These are phyloP conservation scores for Paracyclopina nana DNA, from an alignment of 1,140 invertebrate species.

Conservation along the genomic window DNA sequence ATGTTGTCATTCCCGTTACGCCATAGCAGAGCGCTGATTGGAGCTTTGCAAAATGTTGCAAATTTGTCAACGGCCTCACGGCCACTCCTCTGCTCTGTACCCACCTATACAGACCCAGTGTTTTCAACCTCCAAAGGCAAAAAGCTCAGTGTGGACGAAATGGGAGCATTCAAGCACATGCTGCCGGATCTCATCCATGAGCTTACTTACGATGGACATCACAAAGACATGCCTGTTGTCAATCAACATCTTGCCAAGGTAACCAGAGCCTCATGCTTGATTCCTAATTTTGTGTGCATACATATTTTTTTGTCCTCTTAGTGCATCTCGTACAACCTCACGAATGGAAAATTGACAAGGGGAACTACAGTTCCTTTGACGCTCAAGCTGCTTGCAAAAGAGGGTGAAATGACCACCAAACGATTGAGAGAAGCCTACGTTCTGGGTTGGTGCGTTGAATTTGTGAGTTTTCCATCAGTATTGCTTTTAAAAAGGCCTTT, in stretches of 20 bases:
- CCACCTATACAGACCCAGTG: no score
- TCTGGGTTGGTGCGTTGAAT: conserved; percentile 82
- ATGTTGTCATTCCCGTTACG: no score
- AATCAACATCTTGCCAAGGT: conserved; percentile 5
- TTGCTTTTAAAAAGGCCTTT: no score
- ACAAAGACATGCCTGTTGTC: conserved; percentile 40
- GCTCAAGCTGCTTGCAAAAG: conserved; percentile 31
- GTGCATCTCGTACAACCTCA: conserved; percentile 30
- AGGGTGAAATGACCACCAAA: background rate
- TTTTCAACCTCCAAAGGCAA: no score
- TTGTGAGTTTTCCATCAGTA: conserved; percentile 59
- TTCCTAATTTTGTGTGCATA: no score
- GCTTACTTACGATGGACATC: conserved; percentile 45
- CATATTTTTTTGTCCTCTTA: no score
- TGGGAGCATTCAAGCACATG: conserved; percentile 58
- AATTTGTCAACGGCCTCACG: no score
- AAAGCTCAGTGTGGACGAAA: no score
- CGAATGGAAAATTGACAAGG: conserved; percentile 38
- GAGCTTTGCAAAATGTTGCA: no score
- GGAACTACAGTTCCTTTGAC: conserved; percentile 60
- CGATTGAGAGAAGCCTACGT: conserved; percentile 48
- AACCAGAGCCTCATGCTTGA: no score
- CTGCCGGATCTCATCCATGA: conserved; percentile 66
- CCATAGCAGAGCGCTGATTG: no score
- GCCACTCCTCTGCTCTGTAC: no score